These are phyloP conservation scores for Rachycentron canadum DNA, from an alignment of 2,797 vertebrate species.

Conservation along the genomic window DNA sequence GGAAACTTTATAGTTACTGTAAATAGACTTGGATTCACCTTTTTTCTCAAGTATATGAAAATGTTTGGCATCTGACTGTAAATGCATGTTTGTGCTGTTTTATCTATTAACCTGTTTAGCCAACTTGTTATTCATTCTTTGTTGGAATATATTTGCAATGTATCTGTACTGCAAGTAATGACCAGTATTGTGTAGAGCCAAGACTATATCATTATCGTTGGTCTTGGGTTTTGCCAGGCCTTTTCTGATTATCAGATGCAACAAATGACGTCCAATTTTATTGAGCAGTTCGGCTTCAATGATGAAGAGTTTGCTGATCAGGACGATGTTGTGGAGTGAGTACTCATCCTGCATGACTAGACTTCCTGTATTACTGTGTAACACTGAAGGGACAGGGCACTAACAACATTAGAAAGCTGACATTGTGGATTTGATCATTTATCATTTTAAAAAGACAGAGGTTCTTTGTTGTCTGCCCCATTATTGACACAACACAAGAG, in stretches of 20 bases:
- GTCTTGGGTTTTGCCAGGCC: conserved; percentile 99
- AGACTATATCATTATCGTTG: conserved; percentile 99
- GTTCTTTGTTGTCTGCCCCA: neutral
- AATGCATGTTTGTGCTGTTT: conserved; percentile 54
- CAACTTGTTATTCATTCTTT: conserved; percentile 26
- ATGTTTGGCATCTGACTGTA: conserved; percentile 38
- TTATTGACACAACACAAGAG: neutral
- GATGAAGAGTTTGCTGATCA: conserved; percentile 99
- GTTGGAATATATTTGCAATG: conserved; percentile 44
- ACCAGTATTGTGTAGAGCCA: conserved; percentile 83
- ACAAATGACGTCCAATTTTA: conserved; percentile 99
- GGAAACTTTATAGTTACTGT: neutral
- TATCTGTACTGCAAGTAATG: conserved; percentile 70
- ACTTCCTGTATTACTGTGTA: conserved; percentile 40
- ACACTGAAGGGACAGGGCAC: conserved; percentile 51
- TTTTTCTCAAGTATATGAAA: conserved; percentile 24
- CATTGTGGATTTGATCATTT: neutral
- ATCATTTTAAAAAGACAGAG: neutral
- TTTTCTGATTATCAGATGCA: conserved; percentile 99
- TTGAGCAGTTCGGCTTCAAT: conserved; percentile 99
- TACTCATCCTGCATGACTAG: conserved; percentile 83
- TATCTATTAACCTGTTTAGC: conserved; percentile 49
- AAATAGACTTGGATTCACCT: conserved; percentile 3
- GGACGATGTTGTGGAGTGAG: conserved; percentile 99
- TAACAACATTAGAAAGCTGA: conserved; percentile 45